Evolutionary conservation across 2,797 vertebrate species (phyloP), one percentile per base, ranked within the genome.

Genomic region (Myotis pilosus): DNA sequence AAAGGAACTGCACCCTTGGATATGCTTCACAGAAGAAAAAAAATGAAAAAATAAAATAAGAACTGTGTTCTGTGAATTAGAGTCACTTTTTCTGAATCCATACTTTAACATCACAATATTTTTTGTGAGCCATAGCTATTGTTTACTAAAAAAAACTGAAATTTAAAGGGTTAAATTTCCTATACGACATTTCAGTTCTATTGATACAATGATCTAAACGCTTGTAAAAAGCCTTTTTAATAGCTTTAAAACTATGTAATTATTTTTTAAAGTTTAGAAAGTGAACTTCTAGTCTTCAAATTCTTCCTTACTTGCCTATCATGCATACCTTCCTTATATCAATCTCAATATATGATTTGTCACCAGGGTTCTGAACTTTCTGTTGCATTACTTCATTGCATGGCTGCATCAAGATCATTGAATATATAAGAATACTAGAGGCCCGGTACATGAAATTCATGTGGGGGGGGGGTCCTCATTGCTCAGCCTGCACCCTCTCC

Each of bases 1-100:
- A 94, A 94, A 95, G 19, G 8, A 91, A 33, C 19, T 41, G 36
- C 15, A 85, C 47, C 23, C 49, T 95, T 81, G 17, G 69, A 79
- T 91, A 87, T 60, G 33, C 30, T 53, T 93, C 62, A 75, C 36
- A 94, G 72, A 80, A 91, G 74, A 69, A 41, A 44, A 44, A 44
- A 44, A 44, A 44, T 44, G 44, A 44, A 44, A 44, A 44, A 44
- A 44, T 44, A 62, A 94, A 76, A 71, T 51, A 36, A 92, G 60
- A 95, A 64, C 85, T 41, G 10, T 72, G 71, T 15, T 23, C 3
- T n/a, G 6, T 53, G 38, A 75, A 28, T 81, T 30, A 68, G n/a
- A 66, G 64, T 66, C 64, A 66, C 3, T n/a, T 30, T 72, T 68
- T 89, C 64, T 72, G 28, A 96, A 74, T 38, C 47, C 28, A 28